A percentile compares a stretch with the other conserved stretches of the same genome.
These are phyloP conservation scores for Brachyalestes nurse DNA, from an alignment of 2,797 vertebrate species.

Conservation along the genomic window DNA sequence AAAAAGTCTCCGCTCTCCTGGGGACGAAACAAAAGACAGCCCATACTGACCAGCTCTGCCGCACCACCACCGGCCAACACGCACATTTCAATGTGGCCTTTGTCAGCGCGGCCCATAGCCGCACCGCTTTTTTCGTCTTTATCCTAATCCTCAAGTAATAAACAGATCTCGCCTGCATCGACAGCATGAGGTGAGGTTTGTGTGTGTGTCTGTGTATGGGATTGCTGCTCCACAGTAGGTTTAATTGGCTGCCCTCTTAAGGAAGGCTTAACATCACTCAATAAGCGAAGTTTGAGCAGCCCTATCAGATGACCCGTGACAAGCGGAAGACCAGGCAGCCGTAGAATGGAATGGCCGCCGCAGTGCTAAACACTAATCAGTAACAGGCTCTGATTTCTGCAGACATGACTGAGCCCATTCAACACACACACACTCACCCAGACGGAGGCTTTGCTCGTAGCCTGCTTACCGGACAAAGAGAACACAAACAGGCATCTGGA, in stretches of 20 bases:
- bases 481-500: conserved; percentile 48
- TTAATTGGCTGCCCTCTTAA: conserved; percentile 78
- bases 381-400: conserved; percentile 71
- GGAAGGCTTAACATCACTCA: conserved; percentile 71
- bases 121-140: conserved; percentile 9
- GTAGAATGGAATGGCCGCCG: conserved; percentile 70
- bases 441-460: conserved; percentile 58
- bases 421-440: conserved; percentile 54
- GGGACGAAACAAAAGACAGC: conserved; percentile 56
- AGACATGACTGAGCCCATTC: conserved; percentile 79
- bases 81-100: conserved; percentile 47
- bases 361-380: conserved; percentile 73
- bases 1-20: conserved; percentile 42
- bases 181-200: conserved; percentile 20
- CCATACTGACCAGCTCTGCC: neutral
- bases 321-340: conserved; percentile 67
- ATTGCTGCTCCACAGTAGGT: conserved; percentile 51
- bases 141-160: conserved; percentile 54
- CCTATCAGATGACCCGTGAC: conserved; percentile 81
- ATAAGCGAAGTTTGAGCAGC: conserved; percentile 71
- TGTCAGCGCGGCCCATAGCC: conserved; percentile 38
- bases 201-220: conserved; percentile 34
- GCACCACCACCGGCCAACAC: conserved; percentile 31
- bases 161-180: conserved; percentile 43
- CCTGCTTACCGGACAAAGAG: conserved; percentile 68